These are phyloP conservation scores for Siphonodentalium dalli DNA, from an alignment of 2,888 invertebrate genomes.

Conservation along the genomic window DNA sequence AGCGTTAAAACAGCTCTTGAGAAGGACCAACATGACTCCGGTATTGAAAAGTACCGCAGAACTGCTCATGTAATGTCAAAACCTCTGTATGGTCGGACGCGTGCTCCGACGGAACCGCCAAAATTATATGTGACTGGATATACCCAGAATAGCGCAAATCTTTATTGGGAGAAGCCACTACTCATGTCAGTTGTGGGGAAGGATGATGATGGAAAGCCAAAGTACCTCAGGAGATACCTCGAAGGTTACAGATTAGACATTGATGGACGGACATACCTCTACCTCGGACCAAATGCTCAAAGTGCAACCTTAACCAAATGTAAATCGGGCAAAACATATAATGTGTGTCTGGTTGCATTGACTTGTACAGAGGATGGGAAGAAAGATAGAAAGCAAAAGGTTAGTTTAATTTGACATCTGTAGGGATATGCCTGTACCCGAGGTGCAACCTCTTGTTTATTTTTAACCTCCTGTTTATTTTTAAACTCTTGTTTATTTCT, in stretches of 20 bases:
- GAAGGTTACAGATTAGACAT: slow-evolving; percentile 62
- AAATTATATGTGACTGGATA: slow-evolving; percentile 55
- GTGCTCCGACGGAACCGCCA: slow-evolving; percentile 62
- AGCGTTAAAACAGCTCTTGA: slow-evolving; percentile 62
- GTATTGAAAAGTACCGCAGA: slow-evolving; percentile 53
- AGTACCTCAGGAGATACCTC: slow-evolving; percentile 57
- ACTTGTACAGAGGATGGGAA: slow-evolving; percentile 61
- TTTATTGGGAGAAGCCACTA: slow-evolving; percentile 64
- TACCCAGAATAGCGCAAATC: slow-evolving; percentile 54
- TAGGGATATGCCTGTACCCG: no score
- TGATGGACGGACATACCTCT: slow-evolving; percentile 62
- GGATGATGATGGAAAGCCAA: slow-evolving; percentile 53
- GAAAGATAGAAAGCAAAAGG: slow-evolving; percentile 52
- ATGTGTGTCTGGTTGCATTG: slow-evolving; percentile 60
- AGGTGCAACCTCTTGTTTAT: no score
- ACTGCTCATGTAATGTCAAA: slow-evolving; percentile 61
- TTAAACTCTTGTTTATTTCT: no score
- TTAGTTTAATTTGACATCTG: no score
- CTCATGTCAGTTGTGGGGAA: slow-evolving; percentile 57
- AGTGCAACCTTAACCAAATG: slow-evolving; percentile 64
- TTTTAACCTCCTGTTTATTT: no score
- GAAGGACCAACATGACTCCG: slow-evolving; percentile 43
- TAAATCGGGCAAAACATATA: slow-evolving; percentile 61
- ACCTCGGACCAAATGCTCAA: slow-evolving; percentile 57
- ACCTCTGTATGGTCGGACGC: slow-evolving; percentile 57